A percentile compares a stretch with the other conserved stretches of the same genome.
Evolutionary conservation across 2,888 invertebrate genomes (phyloP).

Genomic region (Sinotaia quadrata): DNA sequence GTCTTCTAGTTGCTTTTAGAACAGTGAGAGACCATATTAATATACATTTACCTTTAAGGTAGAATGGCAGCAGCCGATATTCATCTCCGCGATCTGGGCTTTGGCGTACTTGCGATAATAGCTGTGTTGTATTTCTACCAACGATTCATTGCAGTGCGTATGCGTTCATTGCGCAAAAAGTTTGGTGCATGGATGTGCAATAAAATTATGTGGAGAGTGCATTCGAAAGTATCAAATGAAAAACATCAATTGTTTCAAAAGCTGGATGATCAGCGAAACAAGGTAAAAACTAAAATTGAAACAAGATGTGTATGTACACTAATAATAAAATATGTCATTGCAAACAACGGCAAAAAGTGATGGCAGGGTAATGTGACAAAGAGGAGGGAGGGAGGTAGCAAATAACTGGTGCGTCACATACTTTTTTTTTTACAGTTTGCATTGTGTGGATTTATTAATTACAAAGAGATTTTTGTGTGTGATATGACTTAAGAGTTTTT

Average conservation of each 20-base stretch:
- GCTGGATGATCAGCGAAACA: background rate
- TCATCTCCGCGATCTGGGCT: no score
- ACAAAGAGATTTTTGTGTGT: no score
- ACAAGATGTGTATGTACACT: background rate
- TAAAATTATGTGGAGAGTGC: slow-evolving; percentile 10
- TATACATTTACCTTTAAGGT: no score
- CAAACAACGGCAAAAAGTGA: background rate
- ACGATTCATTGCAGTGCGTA: background rate
- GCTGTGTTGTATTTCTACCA: background rate
- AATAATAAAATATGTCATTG: no score
- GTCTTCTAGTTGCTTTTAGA: no score
- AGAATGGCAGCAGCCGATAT: background rate
- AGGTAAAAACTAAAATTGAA: background rate
- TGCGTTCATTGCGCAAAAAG: background rate
- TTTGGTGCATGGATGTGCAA: background rate
- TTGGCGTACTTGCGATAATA: background rate
- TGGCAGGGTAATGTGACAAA: no score
- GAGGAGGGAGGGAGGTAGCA: no score
- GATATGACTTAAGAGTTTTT: no score
- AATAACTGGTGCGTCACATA: no score
- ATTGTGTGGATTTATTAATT: no score
- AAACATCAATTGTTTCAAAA: background rate
- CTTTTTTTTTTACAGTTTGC: no score
- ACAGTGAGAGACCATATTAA: no score
- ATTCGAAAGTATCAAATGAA: background rate